These are phyloP conservation scores for Dione juno DNA, from an alignment of 2,888 invertebrate genomes.

Conservation along the genomic window DNA sequence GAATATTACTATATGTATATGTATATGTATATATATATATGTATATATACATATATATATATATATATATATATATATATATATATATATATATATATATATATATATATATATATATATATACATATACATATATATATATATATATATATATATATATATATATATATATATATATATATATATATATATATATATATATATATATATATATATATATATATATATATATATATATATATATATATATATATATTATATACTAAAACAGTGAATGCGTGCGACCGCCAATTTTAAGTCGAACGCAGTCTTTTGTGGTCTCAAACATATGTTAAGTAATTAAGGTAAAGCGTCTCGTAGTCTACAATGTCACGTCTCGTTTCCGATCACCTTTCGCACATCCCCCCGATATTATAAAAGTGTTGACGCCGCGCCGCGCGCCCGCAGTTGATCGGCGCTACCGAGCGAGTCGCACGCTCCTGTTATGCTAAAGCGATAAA, in stretches of 20 bases:
- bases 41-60: too few relatives aligned
- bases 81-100: too few relatives aligned
- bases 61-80: too few relatives aligned
- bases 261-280: constrained; percentile 40
- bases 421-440: constrained; percentile 68
- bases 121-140: too few relatives aligned
- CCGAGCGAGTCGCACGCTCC: constrained; percentile 71
- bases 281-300: constrained; percentile 45
- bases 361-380: constrained; percentile 75
- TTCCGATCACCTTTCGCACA: constrained; percentile 75
- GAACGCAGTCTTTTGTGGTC: constrained; percentile 40
- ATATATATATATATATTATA: background rate
- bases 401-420: constrained; percentile 80
- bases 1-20: constrained; percentile 15
- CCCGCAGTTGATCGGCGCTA: constrained; percentile 74
- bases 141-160: too few relatives aligned
- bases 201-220: too few relatives aligned
- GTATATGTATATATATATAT: too few relatives aligned
- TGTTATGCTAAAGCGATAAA: constrained; percentile 70
- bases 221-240: too few relatives aligned
- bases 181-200: too few relatives aligned
- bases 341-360: constrained; percentile 56
- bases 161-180: constrained; percentile 16
- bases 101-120: too few relatives aligned
- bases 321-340: constrained; percentile 41